Evolutionary conservation across 2,113 vertebrate genomes (phyloP).

Genomic region (Callithrix jacchus): DNA sequence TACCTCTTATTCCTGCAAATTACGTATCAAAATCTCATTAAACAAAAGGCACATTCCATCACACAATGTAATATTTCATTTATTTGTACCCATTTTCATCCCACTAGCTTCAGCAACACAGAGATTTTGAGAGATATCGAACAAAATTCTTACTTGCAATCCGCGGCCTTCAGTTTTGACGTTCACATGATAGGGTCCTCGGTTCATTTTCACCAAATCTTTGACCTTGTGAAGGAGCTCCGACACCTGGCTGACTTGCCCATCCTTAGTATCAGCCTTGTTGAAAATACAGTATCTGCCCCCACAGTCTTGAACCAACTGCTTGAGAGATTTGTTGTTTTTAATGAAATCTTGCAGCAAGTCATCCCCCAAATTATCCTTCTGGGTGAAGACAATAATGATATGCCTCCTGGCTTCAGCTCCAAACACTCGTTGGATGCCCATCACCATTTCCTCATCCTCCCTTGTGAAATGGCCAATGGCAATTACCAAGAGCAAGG

Average conservation of each 20-base stretch:
- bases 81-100: not conserved
- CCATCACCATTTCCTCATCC: not conserved
- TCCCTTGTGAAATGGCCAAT: not conserved
- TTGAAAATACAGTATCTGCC: not conserved
- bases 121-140: not conserved
- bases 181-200: not conserved
- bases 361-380: not conserved
- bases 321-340: accelerated
- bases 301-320: not conserved
- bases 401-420: not conserved
- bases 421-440: conserved; percentile 8
- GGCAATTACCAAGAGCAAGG: conserved; percentile 43
- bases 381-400: conserved; percentile 38
- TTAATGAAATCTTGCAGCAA: not conserved
- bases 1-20: not conserved
- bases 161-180: not conserved
- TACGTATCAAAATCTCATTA: too few species aligned
- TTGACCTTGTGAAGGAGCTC: not conserved
- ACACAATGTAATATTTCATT: not conserved
- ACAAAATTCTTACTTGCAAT: not conserved
- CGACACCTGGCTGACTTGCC: accelerated
- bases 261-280: not conserved
- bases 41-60: not conserved
- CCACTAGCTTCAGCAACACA: not conserved
- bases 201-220: accelerated